phyloP scores from a whole-genome alignment of 2,797 vertebrate genomes.

The Naso thynnoides region DNA sequence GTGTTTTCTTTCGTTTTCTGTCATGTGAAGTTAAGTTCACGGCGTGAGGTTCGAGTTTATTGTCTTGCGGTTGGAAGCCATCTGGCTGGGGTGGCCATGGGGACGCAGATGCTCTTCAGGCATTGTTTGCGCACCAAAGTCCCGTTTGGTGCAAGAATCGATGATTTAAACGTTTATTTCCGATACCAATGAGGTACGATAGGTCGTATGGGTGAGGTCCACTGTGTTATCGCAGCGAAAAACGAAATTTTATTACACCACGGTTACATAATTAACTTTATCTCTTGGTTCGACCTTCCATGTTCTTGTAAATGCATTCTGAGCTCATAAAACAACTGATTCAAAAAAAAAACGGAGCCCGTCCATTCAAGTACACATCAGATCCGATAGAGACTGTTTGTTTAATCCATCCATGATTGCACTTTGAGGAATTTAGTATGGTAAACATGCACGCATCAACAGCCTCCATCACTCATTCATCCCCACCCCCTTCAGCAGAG shows the following conservation, averaged over 20 bases:
- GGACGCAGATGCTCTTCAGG: constrained; percentile 81
- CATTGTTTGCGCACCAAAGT: constrained; percentile 80
- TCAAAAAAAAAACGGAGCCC: no score
- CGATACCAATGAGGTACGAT: fast-evolving
- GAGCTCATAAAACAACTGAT: neutral
- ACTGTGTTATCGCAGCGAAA: neutral
- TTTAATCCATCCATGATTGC: constrained; percentile 54
- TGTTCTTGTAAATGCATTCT: neutral
- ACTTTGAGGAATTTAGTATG: constrained; percentile 64
- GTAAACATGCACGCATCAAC: constrained; percentile 78
- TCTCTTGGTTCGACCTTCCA: neutral
- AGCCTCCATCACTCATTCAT: constrained; percentile 73
- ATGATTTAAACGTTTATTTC: constrained; percentile 30
- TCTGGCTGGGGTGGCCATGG: constrained; percentile 75
- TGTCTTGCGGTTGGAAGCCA: constrained; percentile 76
- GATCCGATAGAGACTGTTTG: constrained; percentile 14
- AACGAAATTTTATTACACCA: neutral
- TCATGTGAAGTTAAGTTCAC: constrained; percentile 77
- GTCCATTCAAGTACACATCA: neutral
- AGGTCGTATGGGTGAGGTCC: fast-evolving
- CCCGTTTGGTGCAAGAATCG: constrained; percentile 46
- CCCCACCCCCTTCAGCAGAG: constrained; percentile 73
- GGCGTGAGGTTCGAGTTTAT: constrained; percentile 75
- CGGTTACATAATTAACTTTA: constrained; percentile 56
- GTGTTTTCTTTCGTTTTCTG: constrained; percentile 13